A percentile compares a stretch with the other conserved stretches of the same genome.
Evolutionary conservation across 2,113 vertebrate species (phyloP).

Genomic region (Centrocercus urophasianus): DNA sequence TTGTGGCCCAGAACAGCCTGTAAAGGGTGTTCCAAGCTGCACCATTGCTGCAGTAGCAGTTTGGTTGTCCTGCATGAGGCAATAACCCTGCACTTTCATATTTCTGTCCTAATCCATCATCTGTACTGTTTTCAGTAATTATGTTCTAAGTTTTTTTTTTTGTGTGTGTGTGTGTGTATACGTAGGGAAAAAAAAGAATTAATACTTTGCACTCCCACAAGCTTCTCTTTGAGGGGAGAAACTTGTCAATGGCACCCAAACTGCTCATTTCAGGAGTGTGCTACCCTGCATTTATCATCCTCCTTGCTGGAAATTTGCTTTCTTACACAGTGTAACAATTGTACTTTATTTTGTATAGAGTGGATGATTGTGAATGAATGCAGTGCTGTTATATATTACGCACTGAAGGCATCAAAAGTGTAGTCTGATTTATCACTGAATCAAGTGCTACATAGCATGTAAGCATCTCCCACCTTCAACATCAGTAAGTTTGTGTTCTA

Average conservation of each 20-base stretch:
- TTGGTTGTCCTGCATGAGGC: background rate
- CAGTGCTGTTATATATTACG: background rate
- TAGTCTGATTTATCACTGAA: background rate
- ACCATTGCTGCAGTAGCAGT: accelerated
- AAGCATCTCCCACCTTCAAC: background rate
- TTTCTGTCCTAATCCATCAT: background rate
- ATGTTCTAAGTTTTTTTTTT: background rate
- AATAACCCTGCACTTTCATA: background rate
- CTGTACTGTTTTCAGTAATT: background rate
- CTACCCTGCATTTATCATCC: background rate
- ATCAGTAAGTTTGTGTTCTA: background rate
- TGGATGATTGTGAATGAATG: background rate
- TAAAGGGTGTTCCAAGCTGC: background rate
- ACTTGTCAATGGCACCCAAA: background rate
- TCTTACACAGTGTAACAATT: background rate
- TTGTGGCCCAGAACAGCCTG: background rate
- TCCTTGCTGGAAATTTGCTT: background rate
- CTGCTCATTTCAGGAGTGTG: background rate
- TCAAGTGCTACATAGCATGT: background rate
- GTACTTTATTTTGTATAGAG: background rate
- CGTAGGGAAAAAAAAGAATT: background rate
- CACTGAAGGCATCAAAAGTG: background rate
- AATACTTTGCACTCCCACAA: background rate
- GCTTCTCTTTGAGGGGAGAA: background rate
- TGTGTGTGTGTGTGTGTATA: background rate